A percentile compares a stretch with the other conserved stretches of the same genome.
phyloP scores from a whole-genome alignment of 2,797 vertebrate genomes.

The Macrochelys suwanniensis region DNA sequence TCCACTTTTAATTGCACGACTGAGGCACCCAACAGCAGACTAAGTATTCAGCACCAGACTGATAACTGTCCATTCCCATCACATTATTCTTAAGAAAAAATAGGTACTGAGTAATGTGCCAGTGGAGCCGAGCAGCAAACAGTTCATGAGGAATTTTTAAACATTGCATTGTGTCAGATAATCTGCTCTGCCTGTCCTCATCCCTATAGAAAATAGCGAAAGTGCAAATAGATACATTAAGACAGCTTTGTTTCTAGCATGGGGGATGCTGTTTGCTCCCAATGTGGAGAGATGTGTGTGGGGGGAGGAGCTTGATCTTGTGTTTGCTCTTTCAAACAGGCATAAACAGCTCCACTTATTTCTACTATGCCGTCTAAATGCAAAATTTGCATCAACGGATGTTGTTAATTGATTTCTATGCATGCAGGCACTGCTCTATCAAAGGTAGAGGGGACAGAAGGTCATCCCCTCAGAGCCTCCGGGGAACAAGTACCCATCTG shows the following conservation, averaged over 20 bases:
- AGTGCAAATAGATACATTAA: slow-evolving; percentile 13
- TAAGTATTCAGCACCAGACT: neutral
- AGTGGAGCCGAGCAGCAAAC: slow-evolving; percentile 46
- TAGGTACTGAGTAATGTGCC: neutral
- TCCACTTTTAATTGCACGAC: neutral
- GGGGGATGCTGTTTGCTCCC: rapidly evolving
- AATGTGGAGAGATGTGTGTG: rapidly evolving
- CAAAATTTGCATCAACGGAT: slow-evolving; percentile 69
- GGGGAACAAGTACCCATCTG: slow-evolving; percentile 62
- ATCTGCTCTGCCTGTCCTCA: slow-evolving; percentile 41
- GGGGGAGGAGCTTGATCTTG: slow-evolving; percentile 21
- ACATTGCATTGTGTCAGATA: neutral
- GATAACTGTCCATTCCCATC: slow-evolving; percentile 7
- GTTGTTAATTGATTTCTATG: slow-evolving; percentile 72
- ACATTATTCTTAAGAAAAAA: neutral
- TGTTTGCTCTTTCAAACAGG: slow-evolving; percentile 43
- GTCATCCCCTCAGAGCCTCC: slow-evolving; percentile 32
- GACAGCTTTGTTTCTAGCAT: neutral
- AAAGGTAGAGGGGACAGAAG: slow-evolving; percentile 64
- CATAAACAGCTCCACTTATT: slow-evolving; percentile 45
- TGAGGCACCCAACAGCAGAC: neutral
- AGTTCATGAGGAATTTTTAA: slow-evolving; percentile 41
- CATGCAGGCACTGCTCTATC: slow-evolving; percentile 63
- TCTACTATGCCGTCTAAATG: slow-evolving; percentile 51
- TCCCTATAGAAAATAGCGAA: slow-evolving; percentile 20